Conservation (phyloP, 2,797 vertebrate genomes). For the Carcharodon carcharias region DNA sequence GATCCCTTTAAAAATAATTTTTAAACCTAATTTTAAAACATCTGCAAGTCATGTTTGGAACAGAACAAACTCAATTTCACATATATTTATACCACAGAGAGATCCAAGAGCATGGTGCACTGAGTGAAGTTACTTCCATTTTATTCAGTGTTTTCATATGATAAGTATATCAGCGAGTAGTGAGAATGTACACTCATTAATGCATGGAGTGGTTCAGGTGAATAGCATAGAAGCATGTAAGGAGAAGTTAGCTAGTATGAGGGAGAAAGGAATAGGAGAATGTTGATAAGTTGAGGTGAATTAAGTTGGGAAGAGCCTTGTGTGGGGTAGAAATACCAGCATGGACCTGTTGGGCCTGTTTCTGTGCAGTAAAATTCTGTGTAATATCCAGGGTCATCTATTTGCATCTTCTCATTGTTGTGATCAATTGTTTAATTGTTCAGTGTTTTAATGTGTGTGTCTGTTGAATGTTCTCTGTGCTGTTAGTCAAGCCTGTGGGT, state of each 20-base stretch:
- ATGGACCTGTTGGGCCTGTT: neutral
- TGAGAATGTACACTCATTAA: neutral
- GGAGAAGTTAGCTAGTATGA: neutral
- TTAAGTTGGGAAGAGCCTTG: no score
- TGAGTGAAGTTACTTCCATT: neutral
- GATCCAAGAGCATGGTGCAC: neutral
- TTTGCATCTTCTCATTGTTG: neutral
- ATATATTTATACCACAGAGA: neutral
- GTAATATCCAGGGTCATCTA: neutral
- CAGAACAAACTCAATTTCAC: neutral
- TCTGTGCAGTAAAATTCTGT: neutral
- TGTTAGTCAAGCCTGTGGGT: no score
- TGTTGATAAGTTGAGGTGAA: neutral
- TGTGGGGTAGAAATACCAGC: no score
- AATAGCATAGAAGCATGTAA: neutral
- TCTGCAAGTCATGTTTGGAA: neutral
- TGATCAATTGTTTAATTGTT: no score
- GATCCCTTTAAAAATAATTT: neutral
- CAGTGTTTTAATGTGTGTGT: no score
- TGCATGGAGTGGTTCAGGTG: neutral
- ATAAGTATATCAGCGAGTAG: neutral
- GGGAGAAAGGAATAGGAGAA: neutral
- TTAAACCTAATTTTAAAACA: slow-evolving; percentile 18
- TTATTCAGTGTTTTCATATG: neutral
- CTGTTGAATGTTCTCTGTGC: no score